Percentiles rank a stretch among this genome's conserved stretches.
phyloP scores from a whole-genome alignment of 2,797 vertebrate species.

The Hippoglossus hippoglossus region DNA sequence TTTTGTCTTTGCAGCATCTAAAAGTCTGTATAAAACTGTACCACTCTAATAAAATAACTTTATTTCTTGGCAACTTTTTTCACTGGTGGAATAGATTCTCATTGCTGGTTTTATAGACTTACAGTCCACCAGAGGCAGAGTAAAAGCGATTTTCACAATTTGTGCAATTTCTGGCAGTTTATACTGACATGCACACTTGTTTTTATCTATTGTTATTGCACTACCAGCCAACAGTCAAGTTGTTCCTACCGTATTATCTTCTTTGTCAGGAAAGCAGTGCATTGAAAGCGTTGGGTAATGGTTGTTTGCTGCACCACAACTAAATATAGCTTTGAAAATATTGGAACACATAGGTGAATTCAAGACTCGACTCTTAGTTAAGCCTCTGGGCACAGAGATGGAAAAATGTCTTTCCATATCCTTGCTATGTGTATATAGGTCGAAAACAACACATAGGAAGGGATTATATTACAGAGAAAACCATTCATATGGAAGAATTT shows the following conservation, averaged over 20 bases:
- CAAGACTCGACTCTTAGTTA: background rate
- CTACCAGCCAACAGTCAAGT: conserved; percentile 5
- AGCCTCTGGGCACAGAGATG: background rate
- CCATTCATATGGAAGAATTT: too few relatives aligned
- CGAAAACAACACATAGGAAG: too few relatives aligned
- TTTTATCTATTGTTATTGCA: conserved; percentile 11
- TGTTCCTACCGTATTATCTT: conserved; percentile 3
- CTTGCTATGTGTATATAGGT: too few relatives aligned
- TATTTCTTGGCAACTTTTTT: conserved; percentile 15
- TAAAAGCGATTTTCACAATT: conserved; percentile 19
- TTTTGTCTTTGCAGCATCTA: conserved; percentile 2
- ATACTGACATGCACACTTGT: conserved; percentile 29
- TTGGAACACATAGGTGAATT: background rate
- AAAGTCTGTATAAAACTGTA: conserved; percentile 12
- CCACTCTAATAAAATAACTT: conserved; percentile 19
- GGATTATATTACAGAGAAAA: too few relatives aligned
- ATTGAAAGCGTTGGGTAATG: background rate
- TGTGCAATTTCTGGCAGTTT: conserved; percentile 14
- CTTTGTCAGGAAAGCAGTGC: conserved; percentile 3
- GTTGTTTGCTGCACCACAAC: background rate
- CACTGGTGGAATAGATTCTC: conserved; percentile 15
- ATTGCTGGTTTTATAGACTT: conserved; percentile 19
- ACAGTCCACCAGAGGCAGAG: background rate
- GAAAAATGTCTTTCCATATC: too few relatives aligned
- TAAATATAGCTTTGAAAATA: background rate